Base-by-base conservation (phyloP, 2,888 invertebrate genomes). In the Athalia circularis region DNA sequence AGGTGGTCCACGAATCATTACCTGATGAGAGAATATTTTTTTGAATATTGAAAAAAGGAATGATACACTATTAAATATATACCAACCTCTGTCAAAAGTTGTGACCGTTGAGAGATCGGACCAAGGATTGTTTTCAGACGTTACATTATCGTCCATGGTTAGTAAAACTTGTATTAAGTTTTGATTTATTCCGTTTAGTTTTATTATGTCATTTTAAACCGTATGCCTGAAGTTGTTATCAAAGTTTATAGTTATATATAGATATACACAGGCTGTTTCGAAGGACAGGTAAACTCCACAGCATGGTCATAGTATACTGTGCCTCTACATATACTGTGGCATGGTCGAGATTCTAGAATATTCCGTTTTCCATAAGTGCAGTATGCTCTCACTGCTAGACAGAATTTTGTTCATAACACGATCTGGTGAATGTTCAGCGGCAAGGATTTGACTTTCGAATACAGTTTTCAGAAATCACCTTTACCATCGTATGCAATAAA, bases 71-170 rank as follows among this genome's bases (percentile, higher is more conserved):
- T 65, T 0, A 3, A 68, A 52, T 29, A 29, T 29, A 15, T 52
- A 79, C 80, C 80, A 80, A 90, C 90, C 87, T 80, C 83, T 86
- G 77, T 91, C 91, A 82, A 90, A 90, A 70, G 87, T 86, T 47
- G 87, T 87, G 72, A 90, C 85, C 1, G 90, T 91, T 57, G 85
- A 83, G 29, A 91, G 81, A 65, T 77, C 79, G 9, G 78, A 78
- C 88, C 88, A 88, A 57, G 84, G 84, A 81, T 86, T 83, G 13
- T 77, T 82, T 65, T 81, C 78, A 4, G 77, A 62, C 4, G 62
- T 47, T 13, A 61, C 64, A 47, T 82, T 80, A 7, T 83, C 74
- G 29, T 78, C 79, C 79, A 79, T 79, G 8, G 61, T 77, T 45
- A 45, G 43, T 11, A 15, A 68, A 5, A 13, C 9, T 15, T 15